These are phyloP conservation scores for Polypedilum pembai DNA, from an alignment of 1,140 invertebrate species.

Conservation along the genomic window DNA sequence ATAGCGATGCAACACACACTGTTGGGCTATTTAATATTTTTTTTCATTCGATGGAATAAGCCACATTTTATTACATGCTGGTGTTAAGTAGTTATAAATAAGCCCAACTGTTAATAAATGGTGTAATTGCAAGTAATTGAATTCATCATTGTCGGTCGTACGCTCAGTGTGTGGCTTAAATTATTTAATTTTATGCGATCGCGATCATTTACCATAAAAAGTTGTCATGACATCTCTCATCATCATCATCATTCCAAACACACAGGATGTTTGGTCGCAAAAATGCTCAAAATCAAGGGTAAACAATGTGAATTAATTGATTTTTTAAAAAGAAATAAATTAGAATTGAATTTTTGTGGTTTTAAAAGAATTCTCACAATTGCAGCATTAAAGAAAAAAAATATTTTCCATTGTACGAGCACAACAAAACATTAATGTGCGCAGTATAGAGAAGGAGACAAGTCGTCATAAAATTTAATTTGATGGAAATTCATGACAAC, in stretches of 20 bases:
- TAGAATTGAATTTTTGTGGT: neutral
- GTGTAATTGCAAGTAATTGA: neutral
- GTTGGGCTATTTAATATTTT: too few species aligned
- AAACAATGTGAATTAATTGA: neutral
- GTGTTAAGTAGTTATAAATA: neutral
- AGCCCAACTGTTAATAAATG: neutral
- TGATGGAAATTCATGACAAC: slow-evolving; percentile 6
- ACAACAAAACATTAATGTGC: neutral
- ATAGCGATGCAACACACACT: too few species aligned
- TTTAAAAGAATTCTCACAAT: slow-evolving; percentile 1
- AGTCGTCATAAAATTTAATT: slow-evolving; percentile 6
- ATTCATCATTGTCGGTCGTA: neutral
- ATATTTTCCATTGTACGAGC: neutral
- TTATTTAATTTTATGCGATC: neutral
- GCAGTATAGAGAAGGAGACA: neutral
- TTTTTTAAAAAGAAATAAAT: neutral
- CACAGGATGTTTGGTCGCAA: neutral
- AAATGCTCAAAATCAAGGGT: neutral
- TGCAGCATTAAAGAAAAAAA: neutral
- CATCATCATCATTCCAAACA: neutral
- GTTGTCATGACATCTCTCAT: neutral
- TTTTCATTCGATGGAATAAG: too few species aligned
- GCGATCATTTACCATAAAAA: neutral
- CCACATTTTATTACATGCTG: neutral
- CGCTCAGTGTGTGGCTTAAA: neutral